Conservation (phyloP, 2,113 vertebrate species). For the Hymenochirus boettgeri region DNA sequence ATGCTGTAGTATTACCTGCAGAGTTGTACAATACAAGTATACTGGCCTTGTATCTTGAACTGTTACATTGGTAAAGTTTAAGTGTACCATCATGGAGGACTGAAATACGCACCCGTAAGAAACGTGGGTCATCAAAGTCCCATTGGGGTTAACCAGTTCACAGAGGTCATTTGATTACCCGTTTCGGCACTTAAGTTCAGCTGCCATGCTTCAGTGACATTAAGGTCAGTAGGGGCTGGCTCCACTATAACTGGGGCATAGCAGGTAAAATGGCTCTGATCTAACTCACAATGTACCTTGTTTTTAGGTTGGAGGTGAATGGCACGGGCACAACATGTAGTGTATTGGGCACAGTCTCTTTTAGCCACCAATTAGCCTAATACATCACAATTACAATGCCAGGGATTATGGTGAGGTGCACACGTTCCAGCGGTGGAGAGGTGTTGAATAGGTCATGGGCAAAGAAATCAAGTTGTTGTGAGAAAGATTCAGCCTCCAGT, state of each 20-base stretch:
- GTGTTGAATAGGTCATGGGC: conserved; percentile 95
- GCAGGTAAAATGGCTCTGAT: conserved; percentile 93
- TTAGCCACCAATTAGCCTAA: conserved; percentile 93
- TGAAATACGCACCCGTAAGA: conserved; percentile 89
- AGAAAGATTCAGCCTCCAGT: conserved; percentile 87
- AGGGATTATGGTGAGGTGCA: conserved; percentile 94
- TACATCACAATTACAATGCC: conserved; percentile 95
- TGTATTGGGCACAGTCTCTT: conserved; percentile 93
- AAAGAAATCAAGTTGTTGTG: conserved; percentile 88
- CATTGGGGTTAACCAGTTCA: conserved; percentile 96
- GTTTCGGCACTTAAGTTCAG: conserved; percentile 95
- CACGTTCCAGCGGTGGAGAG: conserved; percentile 86
- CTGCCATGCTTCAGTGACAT: conserved; percentile 95
- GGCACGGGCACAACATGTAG: conserved; percentile 92
- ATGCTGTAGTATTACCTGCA: conserved; percentile 90
- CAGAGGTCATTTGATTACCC: conserved; percentile 90
- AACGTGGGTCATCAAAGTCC: conserved; percentile 95
- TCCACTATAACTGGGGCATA: conserved; percentile 94
- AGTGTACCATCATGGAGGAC: conserved; percentile 91
- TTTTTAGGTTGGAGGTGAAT: conserved; percentile 83
- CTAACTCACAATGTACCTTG: conserved; percentile 86
- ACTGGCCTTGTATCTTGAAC: conserved; percentile 92
- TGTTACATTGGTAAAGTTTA: conserved; percentile 94
- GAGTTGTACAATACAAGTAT: conserved; percentile 96
- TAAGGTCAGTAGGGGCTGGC: conserved; percentile 89